A percentile compares a stretch with the other conserved stretches of the same genome.
Conservation (phyloP, 2,797 vertebrate species). For the Taeniopygia guttata region DNA sequence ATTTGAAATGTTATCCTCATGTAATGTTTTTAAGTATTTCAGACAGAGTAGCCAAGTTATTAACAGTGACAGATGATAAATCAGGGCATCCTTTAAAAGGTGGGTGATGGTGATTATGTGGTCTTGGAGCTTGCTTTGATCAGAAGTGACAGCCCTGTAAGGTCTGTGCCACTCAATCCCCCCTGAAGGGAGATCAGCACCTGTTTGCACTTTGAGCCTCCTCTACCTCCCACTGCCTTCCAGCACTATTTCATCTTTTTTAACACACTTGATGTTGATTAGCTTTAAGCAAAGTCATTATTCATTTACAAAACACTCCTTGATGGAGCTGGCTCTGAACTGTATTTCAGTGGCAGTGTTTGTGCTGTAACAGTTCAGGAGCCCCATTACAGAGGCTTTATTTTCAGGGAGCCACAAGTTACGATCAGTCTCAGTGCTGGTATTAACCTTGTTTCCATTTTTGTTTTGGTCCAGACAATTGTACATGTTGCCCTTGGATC, state of each 20-base stretch:
- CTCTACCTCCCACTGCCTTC: constrained; percentile 63
- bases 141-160: constrained; percentile 66
- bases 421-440: not conserved
- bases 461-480: not conserved
- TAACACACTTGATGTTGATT: constrained; percentile 42
- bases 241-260: constrained; percentile 57
- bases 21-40: constrained; percentile 54
- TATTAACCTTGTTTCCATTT: not conserved
- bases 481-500: not conserved
- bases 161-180: constrained; percentile 58
- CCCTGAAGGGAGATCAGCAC: constrained; percentile 71
- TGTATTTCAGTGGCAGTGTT: not conserved
- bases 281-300: constrained; percentile 51
- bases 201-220: constrained; percentile 73
- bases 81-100: constrained; percentile 59
- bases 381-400: not conserved
- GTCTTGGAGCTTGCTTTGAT: constrained; percentile 73
- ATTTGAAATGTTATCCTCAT: constrained; percentile 28
- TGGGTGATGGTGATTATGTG: constrained; percentile 57
- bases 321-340: not conserved
- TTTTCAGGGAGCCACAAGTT: not conserved
- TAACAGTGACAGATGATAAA: constrained; percentile 67
- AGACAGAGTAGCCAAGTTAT: constrained; percentile 57
- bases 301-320: constrained; percentile 32
- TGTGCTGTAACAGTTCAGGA: not conserved